Evolutionary conservation across 2,888 invertebrate species (phyloP), one percentile per base, ranked within the genome.

Genomic region (Melikaiella ostensackeni): DNA sequence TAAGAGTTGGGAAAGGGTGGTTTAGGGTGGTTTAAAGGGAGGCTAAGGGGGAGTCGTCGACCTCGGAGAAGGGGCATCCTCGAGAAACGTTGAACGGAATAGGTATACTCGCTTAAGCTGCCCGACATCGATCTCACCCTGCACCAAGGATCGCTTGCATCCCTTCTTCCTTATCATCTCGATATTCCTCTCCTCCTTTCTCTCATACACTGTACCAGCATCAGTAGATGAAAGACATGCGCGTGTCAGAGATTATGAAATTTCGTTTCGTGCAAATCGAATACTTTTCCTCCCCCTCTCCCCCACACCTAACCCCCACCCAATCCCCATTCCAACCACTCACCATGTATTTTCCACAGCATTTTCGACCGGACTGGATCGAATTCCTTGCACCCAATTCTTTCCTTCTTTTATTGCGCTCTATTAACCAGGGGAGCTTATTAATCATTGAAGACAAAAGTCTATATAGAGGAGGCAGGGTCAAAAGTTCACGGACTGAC

Each of bases 201-300:
- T 57, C 35, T 11, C 21, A 38, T 11, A 13, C 13, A 66, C 57
- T 35, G 19, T 62, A 55, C 24, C 24, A 61, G n/a, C 50, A 30
- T 63, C 55, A 63, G 61, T 75, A 62, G 27, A 13, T 19, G 50
- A 63, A 59, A 46, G 77, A 80, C 75, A 66, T 79, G 76, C 76
- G 78, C 78, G 81, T 80, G 81, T 84, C 81, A 80, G 74, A 82
- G 85, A 86, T 86, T 87, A 86, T 86, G 84, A 87, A 85, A 86
- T 86, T 87, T 85, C 80, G 77, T 33, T 78, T 75, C 59, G 57
- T 79, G 81, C 75, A 82, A 84, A 86, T 86, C 84, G 85, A 86
- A 86, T 83, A 83, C 84, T 21, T 21, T 13, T n/a, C 57, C 57
- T 21, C 11, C 13, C 11, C 24, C 3, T 11, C 4, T 11, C 24